Evolutionary conservation across 2,888 invertebrate genomes (phyloP).

Genomic region (Agrochola circellaris): DNA sequence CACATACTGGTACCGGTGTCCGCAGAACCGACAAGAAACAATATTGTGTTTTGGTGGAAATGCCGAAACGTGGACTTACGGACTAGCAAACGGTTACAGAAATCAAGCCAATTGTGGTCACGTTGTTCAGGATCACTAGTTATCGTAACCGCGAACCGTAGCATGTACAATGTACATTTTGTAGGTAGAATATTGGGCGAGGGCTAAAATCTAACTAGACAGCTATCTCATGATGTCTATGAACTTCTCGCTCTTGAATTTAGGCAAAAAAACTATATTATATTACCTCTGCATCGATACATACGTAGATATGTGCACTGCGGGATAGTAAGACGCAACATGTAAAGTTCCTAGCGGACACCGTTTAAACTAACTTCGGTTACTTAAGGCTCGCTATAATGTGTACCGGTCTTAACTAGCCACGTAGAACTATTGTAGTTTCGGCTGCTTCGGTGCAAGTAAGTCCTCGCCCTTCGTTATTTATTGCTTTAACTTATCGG

Average conservation of each 20-base stretch:
- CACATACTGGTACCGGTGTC: not conserved
- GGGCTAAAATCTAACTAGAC: not conserved
- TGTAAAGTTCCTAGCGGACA: not conserved
- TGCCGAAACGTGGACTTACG: too few relatives aligned
- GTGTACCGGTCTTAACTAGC: slow-evolving; percentile 48
- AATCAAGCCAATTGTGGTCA: slow-evolving; percentile 36
- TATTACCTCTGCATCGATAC: too few relatives aligned
- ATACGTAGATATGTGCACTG: not conserved
- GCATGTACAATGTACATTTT: not conserved
- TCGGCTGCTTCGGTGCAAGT: slow-evolving; percentile 48
- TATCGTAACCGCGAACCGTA: slow-evolving; percentile 20
- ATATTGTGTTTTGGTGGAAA: slow-evolving; percentile 5
- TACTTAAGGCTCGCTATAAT: slow-evolving; percentile 13
- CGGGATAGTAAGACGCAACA: slow-evolving; percentile 1
- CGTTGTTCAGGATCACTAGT: slow-evolving; percentile 21
- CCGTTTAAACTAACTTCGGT: slow-evolving; percentile 24
- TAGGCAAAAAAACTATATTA: not conserved
- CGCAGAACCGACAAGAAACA: slow-evolving; percentile 5
- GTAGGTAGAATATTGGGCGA: not conserved
- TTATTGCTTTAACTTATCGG: slow-evolving; percentile 82
- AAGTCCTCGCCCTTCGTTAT: slow-evolving; percentile 70
- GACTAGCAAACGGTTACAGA: too few relatives aligned
- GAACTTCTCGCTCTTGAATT: not conserved
- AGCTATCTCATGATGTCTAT: not conserved
- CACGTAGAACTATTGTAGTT: slow-evolving; percentile 50